Conservation (phyloP, 2,888 invertebrate genomes). For the Ophraella communa region DNA sequence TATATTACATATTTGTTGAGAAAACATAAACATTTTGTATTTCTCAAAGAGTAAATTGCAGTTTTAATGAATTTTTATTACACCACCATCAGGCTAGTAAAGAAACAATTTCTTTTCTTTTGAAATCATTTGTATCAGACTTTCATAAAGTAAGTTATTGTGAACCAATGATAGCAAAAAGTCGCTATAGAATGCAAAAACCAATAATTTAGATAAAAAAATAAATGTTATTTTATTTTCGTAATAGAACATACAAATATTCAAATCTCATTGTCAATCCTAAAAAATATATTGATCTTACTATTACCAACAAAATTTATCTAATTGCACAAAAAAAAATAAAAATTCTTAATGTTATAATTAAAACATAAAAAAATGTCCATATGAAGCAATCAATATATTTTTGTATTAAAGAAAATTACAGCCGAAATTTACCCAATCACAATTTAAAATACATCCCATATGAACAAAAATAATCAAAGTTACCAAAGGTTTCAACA, state of each 20-base stretch:
- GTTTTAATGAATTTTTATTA: too few species aligned
- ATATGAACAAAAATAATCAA: neutral
- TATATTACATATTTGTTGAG: too few species aligned
- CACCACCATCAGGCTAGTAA: too few species aligned
- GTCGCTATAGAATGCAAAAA: neutral
- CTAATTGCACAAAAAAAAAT: neutral
- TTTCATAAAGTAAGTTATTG: too few species aligned
- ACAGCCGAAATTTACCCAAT: neutral
- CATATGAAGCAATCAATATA: neutral
- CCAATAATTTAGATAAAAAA: neutral
- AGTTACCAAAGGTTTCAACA: too few species aligned
- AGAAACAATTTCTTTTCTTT: too few species aligned
- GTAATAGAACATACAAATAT: neutral
- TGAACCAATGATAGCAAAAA: neutral
- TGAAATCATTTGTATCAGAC: too few species aligned
- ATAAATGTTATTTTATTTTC: neutral
- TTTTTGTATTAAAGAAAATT: neutral
- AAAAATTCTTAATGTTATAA: neutral
- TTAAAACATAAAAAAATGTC: neutral
- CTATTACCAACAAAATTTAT: neutral
- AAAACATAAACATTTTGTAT: too few species aligned
- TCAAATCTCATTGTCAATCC: neutral
- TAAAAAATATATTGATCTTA: neutral
- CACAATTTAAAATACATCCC: neutral
- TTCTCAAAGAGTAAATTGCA: too few species aligned